Base-by-base conservation (phyloP, 2,113 vertebrate species). In the Spea bombifrons region DNA sequence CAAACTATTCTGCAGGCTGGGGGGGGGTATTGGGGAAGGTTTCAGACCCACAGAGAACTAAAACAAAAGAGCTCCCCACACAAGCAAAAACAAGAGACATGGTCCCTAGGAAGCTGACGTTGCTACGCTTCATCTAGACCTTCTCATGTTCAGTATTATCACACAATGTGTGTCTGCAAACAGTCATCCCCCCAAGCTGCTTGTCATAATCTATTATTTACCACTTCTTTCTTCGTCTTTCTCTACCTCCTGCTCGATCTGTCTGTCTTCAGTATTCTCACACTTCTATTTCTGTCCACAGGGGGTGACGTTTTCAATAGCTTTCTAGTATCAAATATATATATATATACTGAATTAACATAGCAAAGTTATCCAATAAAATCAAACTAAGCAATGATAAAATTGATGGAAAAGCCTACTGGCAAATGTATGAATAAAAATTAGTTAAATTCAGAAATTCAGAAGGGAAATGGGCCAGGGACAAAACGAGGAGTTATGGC, bases 21-120 rank as follows among this genome's bases (percentile, higher is more conserved):
- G 45, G 71, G 45, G 0, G 50, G 59, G 8, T 52, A 0, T 0
- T 9, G 0, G 0, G 0, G 0, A 3, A 13, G 69, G 61, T 16
- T 59, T 9, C 2, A 59, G n/a, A 30, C n/a, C 70, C 10, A 59
- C 15, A 6, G 53, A 57, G 64, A 80, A 9, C 48, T 74, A 15
- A 67, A 49, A 74, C 57, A 45, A 74, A 73, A 80, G 71, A 68
- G 66, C 30, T 30, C 30, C 30, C 30, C 30, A 30, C 30, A 30
- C 30, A 30, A 30, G 30, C 30, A 77, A 64, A 5, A 48, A 43
- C 52, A 63, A 10, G 30, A 69, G n/a, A 73, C 3, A 0, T 1
- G 47, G 72, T 50, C 45, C 75, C 67, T 7, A 0, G 46, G 48
- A 76, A 57, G 50, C 70, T 61, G 13, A 68, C 45, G 57, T 53